Conservation (phyloP, 2,113 vertebrate genomes). For the Balaenoptera acutorostrata region DNA sequence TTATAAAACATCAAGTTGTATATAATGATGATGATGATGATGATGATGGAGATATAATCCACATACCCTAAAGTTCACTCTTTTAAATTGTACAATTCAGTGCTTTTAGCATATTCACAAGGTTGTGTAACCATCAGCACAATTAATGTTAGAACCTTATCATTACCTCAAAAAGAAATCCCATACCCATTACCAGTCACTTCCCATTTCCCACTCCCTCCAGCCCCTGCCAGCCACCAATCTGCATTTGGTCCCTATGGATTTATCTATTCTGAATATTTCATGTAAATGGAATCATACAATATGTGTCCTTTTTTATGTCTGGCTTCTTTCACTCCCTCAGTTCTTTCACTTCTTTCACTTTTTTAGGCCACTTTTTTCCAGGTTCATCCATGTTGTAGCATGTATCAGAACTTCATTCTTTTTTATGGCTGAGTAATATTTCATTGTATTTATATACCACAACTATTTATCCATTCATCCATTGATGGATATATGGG, state of each 20-base stretch:
- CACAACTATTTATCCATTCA: neutral
- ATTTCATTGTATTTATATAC: neutral
- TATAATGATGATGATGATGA: neutral
- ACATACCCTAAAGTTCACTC: neutral
- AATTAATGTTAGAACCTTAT: conserved; percentile 22
- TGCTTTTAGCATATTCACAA: neutral
- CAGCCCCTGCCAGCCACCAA: neutral
- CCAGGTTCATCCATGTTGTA: neutral
- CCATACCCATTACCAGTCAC: neutral
- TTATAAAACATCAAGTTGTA: neutral
- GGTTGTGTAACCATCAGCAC: neutral
- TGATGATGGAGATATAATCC: neutral
- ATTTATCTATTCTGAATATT: neutral
- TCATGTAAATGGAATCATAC: neutral
- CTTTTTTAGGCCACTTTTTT: neutral
- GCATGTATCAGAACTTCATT: neutral
- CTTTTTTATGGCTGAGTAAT: neutral
- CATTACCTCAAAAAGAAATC: neutral
- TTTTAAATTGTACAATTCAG: neutral
- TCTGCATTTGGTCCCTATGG: neutral
- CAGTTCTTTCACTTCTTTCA: neutral
- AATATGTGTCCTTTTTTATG: neutral
- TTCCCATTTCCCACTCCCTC: neutral
- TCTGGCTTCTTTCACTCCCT: neutral
- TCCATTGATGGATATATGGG: neutral